Base-by-base conservation (phyloP, 2,888 invertebrate species). In the Oegoconia quadripuncta region DNA sequence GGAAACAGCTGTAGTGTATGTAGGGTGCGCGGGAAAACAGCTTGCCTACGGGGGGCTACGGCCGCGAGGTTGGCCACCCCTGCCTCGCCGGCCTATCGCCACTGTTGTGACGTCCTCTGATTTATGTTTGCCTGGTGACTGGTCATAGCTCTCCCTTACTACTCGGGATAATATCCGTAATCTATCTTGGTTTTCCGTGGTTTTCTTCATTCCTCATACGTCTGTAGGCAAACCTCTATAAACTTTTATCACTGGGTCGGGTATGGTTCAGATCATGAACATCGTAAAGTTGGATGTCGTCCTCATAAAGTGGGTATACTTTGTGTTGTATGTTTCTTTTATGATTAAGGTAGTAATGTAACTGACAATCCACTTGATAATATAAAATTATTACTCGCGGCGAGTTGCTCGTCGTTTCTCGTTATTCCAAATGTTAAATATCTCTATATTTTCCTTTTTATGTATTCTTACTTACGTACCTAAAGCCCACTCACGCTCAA, bases 71-170 rank as follows among this genome's bases (percentile, higher is more conserved):
- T 68, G 56, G 55, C 65, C 58, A 59, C 68, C 75, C 76, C 63
- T 48, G 55, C 44, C 56, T 3, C 3, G 12, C 46, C 56, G 46
- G 52, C 60, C 58, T 56, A 54, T 60, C 62, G 46, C 56, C 61
- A 46, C 55, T 61, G 73, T 74, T 72, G 71, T 64, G 67, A 80
- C 80, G 56, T 63, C 56, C 53, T 60, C 60, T 74, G 75, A 75
- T 77, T 80, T 74, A 76, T 82, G 69, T 56, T 55, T 49, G 63
- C 72, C 68, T 72, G 57, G 75, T 77, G 68, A 71, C 69, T 70
- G 48, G 50, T 41, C 52, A 40, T 28, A 48, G 40, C 35, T 42
- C 42, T 44, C 43, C 38, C 42, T 46, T 32, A 33, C 44, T 22
- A 23, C 11, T 30, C 35, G 32, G 39, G 32, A 44, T 48, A 35